Evolutionary conservation across 2,113 vertebrate species (phyloP).

Genomic region (Osmerus mordax): DNA sequence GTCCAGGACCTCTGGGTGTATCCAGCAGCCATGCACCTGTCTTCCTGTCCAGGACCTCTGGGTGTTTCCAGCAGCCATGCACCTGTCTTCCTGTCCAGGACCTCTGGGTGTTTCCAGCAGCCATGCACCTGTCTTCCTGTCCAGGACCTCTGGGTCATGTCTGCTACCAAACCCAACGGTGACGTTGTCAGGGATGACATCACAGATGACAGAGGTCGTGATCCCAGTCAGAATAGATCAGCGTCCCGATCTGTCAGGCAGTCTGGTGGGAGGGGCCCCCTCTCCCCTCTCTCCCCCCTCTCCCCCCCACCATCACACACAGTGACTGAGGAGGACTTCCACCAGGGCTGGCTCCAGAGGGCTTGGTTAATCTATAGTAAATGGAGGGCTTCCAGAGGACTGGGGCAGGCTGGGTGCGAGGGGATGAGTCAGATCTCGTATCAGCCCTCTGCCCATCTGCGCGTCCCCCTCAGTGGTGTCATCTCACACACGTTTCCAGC

Average conservation of each 20-base stretch:
- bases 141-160: constrained; percentile 23
- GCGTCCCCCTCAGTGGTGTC: constrained; percentile 55
- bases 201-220: constrained; percentile 24
- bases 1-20: constrained; percentile 13
- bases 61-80: constrained; percentile 16
- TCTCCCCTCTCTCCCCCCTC: constrained; percentile 28
- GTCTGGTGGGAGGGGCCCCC: constrained; percentile 25
- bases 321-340: neutral
- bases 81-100: constrained; percentile 10
- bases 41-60: constrained; percentile 6
- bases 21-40: constrained; percentile 29
- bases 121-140: constrained; percentile 27
- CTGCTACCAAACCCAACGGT: constrained; percentile 16
- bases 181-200: constrained; percentile 34
- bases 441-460: constrained; percentile 63
- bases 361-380: constrained; percentile 54
- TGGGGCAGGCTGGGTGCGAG: constrained; percentile 46
- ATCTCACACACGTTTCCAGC: constrained; percentile 51
- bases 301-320: neutral
- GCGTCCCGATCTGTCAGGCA: constrained; percentile 30
- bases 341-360: neutral
- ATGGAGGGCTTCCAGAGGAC: constrained; percentile 41
- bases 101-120: neutral
- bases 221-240: constrained; percentile 35
- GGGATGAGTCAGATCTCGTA: constrained; percentile 64